These are phyloP conservation scores for Hemiscyllium ocellatum DNA, from an alignment of 2,113 vertebrate species.

Conservation along the genomic window DNA sequence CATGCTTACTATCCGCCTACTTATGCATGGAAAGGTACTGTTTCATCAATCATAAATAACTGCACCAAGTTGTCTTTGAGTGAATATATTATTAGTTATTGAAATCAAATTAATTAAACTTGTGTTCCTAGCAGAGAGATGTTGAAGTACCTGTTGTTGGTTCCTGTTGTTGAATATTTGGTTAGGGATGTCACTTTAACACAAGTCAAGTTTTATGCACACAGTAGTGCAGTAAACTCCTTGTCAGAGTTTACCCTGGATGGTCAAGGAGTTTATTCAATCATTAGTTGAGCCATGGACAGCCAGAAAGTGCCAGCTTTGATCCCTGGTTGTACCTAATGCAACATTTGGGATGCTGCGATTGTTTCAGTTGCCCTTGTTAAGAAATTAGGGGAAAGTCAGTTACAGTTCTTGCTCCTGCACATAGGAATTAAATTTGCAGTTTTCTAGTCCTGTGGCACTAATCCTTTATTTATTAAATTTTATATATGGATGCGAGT, in stretches of 20 bases:
- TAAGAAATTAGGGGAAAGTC: not conserved
- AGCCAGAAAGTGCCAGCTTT: not conserved
- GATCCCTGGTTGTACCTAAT: not conserved
- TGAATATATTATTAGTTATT: not conserved
- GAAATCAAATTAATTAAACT: not conserved
- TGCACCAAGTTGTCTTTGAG: not conserved
- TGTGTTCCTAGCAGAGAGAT: not conserved
- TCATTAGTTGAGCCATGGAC: not conserved
- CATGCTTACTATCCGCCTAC: slow-evolving; percentile 39
- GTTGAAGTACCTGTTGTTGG: not conserved
- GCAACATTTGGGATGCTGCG: not conserved
- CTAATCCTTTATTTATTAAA: slow-evolving; percentile 11
- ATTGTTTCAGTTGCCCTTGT: not conserved
- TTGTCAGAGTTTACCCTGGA: not conserved
- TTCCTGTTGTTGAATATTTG: not conserved
- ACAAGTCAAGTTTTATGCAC: not conserved
- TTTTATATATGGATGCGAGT: slow-evolving; percentile 23
- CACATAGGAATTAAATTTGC: slow-evolving; percentile 14
- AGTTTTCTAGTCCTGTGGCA: slow-evolving; percentile 1
- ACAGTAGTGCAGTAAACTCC: not conserved
- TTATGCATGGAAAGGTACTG: slow-evolving; percentile 88
- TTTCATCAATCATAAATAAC: not conserved
- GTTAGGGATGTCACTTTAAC: not conserved
- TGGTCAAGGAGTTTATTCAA: not conserved
- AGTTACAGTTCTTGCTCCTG: not conserved